These are phyloP conservation scores for Periophthalmus magnuspinnatus DNA, from an alignment of 2,797 vertebrate genomes.

Conservation along the genomic window DNA sequence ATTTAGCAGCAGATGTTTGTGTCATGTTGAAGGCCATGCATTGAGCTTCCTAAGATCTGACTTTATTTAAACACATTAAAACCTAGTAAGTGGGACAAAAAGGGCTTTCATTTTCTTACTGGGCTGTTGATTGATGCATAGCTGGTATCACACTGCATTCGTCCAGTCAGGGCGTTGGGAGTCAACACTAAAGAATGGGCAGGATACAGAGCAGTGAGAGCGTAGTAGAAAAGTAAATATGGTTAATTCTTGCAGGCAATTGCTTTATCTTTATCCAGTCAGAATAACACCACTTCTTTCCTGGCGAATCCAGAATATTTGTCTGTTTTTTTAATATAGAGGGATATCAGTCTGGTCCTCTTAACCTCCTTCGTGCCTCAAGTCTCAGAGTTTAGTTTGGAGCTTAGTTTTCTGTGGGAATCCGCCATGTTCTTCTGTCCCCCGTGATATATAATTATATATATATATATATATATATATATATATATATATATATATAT, in stretches of 20 bases:
- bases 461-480: no score
- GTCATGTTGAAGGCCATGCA: background rate
- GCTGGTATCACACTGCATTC: background rate
- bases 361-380: no score
- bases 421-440: no score
- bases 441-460: no score
- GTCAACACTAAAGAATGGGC: background rate
- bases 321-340: no score
- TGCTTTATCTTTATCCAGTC: background rate
- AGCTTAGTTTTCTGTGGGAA: no score
- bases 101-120: constrained; percentile 1
- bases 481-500: no score
- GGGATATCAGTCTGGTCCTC: no score
- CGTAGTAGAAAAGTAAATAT: background rate
- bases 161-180: background rate
- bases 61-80: background rate
- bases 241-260: background rate
- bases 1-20: background rate
- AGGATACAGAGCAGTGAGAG: no score
- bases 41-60: background rate
- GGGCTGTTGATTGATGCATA: background rate
- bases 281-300: no score
- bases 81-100: background rate
- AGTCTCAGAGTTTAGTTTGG: no score
- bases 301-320: no score